Percentiles rank a stretch among this genome's conserved stretches.
phyloP scores from a whole-genome alignment of 2,888 invertebrate species.

The Drosophila pegasa region DNA sequence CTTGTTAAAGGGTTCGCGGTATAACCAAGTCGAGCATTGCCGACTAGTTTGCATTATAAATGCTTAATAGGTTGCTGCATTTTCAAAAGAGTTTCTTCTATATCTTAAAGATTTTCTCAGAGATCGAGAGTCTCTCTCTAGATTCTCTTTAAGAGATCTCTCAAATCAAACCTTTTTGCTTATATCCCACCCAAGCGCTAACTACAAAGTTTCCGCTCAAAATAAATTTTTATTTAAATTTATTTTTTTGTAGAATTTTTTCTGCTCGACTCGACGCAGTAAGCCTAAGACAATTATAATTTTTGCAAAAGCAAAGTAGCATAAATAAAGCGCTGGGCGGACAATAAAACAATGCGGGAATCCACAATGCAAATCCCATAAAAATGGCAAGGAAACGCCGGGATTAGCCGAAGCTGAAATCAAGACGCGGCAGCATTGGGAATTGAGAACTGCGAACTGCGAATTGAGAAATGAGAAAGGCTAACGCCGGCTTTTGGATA shows the following conservation, averaged over 20 bases:
- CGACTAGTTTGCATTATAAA: not conserved
- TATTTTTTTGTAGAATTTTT: not conserved
- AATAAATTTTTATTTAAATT: not conserved
- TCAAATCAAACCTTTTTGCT: too few relatives aligned
- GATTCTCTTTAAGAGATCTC: too few relatives aligned
- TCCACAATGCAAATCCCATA: slow-evolving; percentile 53
- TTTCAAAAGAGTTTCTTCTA: not conserved
- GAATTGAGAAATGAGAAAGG: slow-evolving; percentile 31
- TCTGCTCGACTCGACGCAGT: not conserved
- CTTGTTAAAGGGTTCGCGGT: not conserved
- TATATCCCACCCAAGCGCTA: not conserved
- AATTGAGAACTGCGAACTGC: slow-evolving; percentile 2
- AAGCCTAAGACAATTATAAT: slow-evolving; percentile 64
- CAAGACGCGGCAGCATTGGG: slow-evolving; percentile 17
- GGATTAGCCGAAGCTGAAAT: slow-evolving; percentile 41
- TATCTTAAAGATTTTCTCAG: not conserved
- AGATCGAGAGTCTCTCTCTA: not conserved
- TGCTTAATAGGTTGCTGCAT: too few relatives aligned
- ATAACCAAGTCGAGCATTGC: too few relatives aligned
- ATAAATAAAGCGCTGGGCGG: slow-evolving; percentile 29
- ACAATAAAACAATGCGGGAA: slow-evolving; percentile 38
- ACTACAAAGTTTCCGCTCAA: not conserved
- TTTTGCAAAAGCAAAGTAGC: slow-evolving; percentile 42
- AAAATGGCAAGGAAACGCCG: slow-evolving; percentile 34
- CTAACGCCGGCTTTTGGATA: slow-evolving; percentile 59